A percentile compares a stretch with the other conserved stretches of the same genome.
phyloP scores from a whole-genome alignment of 2,888 invertebrate species.

The Cheiracanthium punctorium region DNA sequence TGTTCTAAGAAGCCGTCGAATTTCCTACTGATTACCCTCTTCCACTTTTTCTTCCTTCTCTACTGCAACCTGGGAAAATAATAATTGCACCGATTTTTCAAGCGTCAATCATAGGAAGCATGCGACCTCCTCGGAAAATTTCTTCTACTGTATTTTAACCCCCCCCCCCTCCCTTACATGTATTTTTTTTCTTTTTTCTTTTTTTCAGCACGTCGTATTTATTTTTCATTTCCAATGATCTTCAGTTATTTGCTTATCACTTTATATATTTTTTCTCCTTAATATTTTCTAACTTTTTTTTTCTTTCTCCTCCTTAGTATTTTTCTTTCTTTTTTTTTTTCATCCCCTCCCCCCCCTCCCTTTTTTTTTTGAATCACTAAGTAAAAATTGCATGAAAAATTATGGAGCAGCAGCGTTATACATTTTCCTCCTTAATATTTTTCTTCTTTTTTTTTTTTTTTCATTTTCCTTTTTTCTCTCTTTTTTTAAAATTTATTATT shows the following conservation, averaged over 20 bases:
- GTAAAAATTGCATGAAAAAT: too few relatives aligned
- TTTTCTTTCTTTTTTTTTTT: not conserved
- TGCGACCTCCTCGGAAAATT: not conserved
- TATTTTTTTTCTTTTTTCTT: too few relatives aligned
- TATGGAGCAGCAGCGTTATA: too few relatives aligned
- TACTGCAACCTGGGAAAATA: slow-evolving; percentile 17
- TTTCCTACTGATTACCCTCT: slow-evolving; percentile 42
- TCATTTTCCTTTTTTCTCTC: too few relatives aligned
- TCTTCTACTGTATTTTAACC: slow-evolving; percentile 3
- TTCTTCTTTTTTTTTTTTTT: too few relatives aligned
- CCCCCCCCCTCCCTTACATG: not conserved
- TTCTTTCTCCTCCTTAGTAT: not conserved
- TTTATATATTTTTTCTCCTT: not conserved
- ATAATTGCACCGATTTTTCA: slow-evolving; percentile 57
- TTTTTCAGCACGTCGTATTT: not conserved
- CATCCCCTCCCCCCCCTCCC: too few relatives aligned
- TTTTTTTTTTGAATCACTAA: too few relatives aligned
- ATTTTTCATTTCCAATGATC: not conserved
- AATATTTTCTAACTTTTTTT: not conserved
- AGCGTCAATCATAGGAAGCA: slow-evolving; percentile 41
- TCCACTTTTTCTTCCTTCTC: not conserved
- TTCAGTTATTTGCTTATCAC: slow-evolving; percentile 4
- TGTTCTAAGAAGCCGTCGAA: slow-evolving; percentile 48
- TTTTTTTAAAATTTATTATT: too few relatives aligned
- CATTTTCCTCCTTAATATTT: too few relatives aligned